Conservation (phyloP, 2,113 vertebrate genomes). For the Gobius niger region DNA sequence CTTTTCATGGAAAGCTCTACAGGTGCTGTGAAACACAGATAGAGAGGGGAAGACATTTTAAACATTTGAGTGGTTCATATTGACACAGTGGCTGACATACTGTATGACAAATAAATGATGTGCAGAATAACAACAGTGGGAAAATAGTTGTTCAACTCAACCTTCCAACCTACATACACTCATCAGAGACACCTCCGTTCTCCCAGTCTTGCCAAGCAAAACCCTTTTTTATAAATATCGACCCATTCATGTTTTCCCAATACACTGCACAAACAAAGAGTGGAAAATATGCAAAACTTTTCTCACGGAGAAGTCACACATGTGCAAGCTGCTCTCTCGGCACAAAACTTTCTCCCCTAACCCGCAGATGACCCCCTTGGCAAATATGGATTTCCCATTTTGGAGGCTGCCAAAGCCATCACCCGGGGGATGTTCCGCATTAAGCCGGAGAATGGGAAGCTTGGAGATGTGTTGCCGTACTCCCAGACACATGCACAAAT, state of each 20-base stretch:
- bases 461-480: constrained; percentile 75
- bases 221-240: constrained; percentile 70
- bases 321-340: constrained; percentile 54
- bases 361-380: constrained; percentile 76
- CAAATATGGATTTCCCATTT: constrained; percentile 81
- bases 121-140: constrained; percentile 43
- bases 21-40: constrained; percentile 69
- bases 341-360: constrained; percentile 74
- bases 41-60: constrained; percentile 6
- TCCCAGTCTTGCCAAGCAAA: constrained; percentile 36
- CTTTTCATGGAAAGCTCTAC: constrained; percentile 74
- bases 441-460: constrained; percentile 77
- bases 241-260: constrained; percentile 71
- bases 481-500: constrained; percentile 79
- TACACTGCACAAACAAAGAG: constrained; percentile 61
- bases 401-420: constrained; percentile 81
- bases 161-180: constrained; percentile 39
- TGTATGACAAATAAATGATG: constrained; percentile 25
- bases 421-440: constrained; percentile 83
- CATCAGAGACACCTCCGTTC: constrained; percentile 53
- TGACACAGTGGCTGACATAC: constrained; percentile 23
- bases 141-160: constrained; percentile 41
- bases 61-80: constrained; percentile 23
- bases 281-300: constrained; percentile 73
- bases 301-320: constrained; percentile 65